These are phyloP conservation scores for Triplophysa dalaica DNA, from an alignment of 2,113 vertebrate species.

Conservation along the genomic window DNA sequence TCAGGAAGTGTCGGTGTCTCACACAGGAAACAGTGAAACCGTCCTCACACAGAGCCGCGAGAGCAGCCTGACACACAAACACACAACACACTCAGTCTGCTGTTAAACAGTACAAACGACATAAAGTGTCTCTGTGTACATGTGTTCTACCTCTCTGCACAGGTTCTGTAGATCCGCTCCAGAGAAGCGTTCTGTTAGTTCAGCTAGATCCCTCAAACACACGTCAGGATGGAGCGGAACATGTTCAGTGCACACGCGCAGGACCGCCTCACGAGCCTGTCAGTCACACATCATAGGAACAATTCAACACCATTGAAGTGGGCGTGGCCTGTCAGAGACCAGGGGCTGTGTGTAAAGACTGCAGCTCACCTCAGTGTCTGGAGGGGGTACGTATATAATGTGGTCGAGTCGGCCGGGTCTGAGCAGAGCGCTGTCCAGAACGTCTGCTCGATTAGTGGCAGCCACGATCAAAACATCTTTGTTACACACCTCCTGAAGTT, in stretches of 20 bases:
- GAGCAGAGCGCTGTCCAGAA: slow-evolving; percentile 88
- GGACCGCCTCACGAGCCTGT: slow-evolving; percentile 84
- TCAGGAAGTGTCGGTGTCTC: slow-evolving; percentile 78
- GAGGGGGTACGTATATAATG: slow-evolving; percentile 88
- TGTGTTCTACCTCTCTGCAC: slow-evolving; percentile 86
- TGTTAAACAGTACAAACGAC: background rate
- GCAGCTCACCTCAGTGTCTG: slow-evolving; percentile 66
- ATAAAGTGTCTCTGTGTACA: background rate
- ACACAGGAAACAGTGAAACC: slow-evolving; percentile 79
- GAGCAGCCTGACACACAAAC: slow-evolving; percentile 79
- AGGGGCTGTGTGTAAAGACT: background rate
- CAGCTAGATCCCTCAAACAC: slow-evolving; percentile 77
- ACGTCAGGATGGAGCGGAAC: slow-evolving; percentile 81
- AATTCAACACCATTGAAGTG: background rate
- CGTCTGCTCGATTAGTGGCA: slow-evolving; percentile 91
- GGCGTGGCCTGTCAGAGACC: background rate
- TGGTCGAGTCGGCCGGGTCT: slow-evolving; percentile 92
- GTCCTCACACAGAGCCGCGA: slow-evolving; percentile 83
- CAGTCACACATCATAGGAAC: background rate
- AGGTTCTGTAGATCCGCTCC: slow-evolving; percentile 92
- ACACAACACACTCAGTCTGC: background rate
- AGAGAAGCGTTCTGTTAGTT: slow-evolving; percentile 80
- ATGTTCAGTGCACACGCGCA: slow-evolving; percentile 78
- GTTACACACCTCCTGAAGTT: slow-evolving; percentile 81
- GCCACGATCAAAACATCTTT: slow-evolving; percentile 87